Conservation (phyloP, 2,113 vertebrate species). For the Mus pahari region DNA sequence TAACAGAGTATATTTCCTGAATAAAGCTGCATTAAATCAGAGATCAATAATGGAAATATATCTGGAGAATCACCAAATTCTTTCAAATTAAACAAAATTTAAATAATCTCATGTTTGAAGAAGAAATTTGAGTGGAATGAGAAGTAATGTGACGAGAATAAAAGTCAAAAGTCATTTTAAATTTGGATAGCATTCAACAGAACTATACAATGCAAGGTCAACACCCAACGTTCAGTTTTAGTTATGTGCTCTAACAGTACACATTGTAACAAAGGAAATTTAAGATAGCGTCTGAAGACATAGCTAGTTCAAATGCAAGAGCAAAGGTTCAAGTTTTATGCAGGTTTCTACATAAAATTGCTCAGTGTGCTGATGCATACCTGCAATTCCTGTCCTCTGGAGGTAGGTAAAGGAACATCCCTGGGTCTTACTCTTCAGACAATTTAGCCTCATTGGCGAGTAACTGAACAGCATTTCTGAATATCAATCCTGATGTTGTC, state of each 20-base stretch:
- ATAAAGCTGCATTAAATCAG: conserved; percentile 63
- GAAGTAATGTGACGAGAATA: conserved; percentile 28
- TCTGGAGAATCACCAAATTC: conserved; percentile 51
- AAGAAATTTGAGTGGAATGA: conserved; percentile 25
- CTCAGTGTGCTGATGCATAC: not conserved
- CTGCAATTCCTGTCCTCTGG: not conserved
- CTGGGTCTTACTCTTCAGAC: not conserved
- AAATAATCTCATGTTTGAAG: conserved; percentile 45
- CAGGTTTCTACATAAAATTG: not conserved
- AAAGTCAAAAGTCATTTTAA: not conserved
- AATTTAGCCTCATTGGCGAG: not conserved
- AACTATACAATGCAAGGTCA: not conserved
- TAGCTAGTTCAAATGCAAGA: not conserved
- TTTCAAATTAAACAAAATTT: conserved; percentile 38
- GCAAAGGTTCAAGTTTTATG: not conserved
- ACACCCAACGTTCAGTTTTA: not conserved
- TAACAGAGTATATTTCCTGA: conserved; percentile 55
- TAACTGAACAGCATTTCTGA: not conserved
- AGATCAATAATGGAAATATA: conserved; percentile 53
- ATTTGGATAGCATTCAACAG: not conserved
- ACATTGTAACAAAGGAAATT: not conserved
- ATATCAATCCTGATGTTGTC: not conserved
- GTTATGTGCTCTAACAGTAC: not conserved
- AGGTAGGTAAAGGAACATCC: not conserved
- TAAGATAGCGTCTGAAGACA: not conserved